Conservation (phyloP, 2,888 invertebrate species). For the Drosophila atripex region DNA sequence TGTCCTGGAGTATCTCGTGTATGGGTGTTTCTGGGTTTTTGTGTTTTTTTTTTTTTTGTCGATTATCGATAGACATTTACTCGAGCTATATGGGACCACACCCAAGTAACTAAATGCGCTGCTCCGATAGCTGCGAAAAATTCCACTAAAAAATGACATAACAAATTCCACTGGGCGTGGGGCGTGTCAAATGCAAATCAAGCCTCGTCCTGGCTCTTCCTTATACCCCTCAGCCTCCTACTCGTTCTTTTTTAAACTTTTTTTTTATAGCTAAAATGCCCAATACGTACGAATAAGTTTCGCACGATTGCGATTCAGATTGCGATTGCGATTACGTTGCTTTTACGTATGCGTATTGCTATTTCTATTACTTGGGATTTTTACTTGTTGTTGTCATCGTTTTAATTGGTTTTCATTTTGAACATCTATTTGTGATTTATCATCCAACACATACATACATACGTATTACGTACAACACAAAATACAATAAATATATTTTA, state of each 20-base stretch:
- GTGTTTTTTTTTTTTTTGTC: constrained; percentile 1
- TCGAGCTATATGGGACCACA: constrained; percentile 29
- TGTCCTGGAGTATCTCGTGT: constrained; percentile 5
- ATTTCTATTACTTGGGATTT: constrained; percentile 38
- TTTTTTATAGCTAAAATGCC: constrained; percentile 54
- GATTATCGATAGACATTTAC: constrained; percentile 38
- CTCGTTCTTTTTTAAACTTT: neutral
- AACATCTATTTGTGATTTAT: constrained; percentile 68
- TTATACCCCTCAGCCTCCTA: constrained; percentile 2
- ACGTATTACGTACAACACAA: constrained; percentile 28
- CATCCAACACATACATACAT: constrained; percentile 46
- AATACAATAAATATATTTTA: constrained; percentile 46
- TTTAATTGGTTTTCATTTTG: constrained; percentile 66
- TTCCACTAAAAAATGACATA: constrained; percentile 35
- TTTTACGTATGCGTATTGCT: constrained; percentile 36
- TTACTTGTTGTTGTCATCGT: constrained; percentile 48
- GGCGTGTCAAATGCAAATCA: constrained; percentile 55
- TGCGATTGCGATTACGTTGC: constrained; percentile 27
- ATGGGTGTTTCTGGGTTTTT: constrained; percentile 14
- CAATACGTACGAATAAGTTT: constrained; percentile 32
- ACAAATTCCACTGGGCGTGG: constrained; percentile 42
- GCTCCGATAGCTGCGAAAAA: constrained; percentile 23
- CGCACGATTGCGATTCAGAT: constrained; percentile 4
- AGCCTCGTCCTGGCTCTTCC: constrained; percentile 22
- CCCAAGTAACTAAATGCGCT: constrained; percentile 39